Evolutionary conservation across 2,888 invertebrate species (phyloP), one percentile per base, ranked within the genome.

Genomic region (Lasioglossum oenotherae): DNA sequence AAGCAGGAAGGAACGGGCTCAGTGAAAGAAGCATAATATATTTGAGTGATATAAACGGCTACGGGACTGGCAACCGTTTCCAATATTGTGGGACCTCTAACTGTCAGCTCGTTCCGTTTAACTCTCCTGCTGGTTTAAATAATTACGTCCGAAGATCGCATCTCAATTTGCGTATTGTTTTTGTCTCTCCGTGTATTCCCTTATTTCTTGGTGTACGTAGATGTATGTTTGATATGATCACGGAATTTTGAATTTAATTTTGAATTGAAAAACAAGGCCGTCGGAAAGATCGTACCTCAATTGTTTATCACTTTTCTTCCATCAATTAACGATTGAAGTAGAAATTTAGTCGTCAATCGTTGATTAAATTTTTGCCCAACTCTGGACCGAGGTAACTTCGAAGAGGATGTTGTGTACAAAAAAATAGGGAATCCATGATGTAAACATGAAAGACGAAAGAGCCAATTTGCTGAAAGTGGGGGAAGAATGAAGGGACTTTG

Each of bases 1-100:
- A 16, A 46, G 41, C 27, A 71, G 71, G 27, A 71, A 71, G n/a
- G 12, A 23, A 41, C 71, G n/a, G 27, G 19, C 23, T 44, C 41
- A 6, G 4, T 27, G 44, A 71, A 71, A 44, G 71, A 71, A 71
- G 23, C n/a, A 71, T 71, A 38, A 71, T 41, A 35, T 71, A 71
- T 41, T 71, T 44, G 41, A 38, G 41, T 44, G 71, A 44, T 71
- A 69, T 69, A 69, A 69, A 67, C 67, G 67, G 67, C 67, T n/a
- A 31, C 67, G 38, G 69, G 23, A 38, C 35, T 38, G 38, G 38
- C 38, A 10, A 19, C 16, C 31, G 23, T 69, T 69, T 69, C 38
- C 35, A 38, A 69, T 69, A 69, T 38, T 38, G 69, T 8, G 35
- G 69, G 3, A 38, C 67, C 35, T 67, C 16, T 35, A 12, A 27